Evolutionary conservation across 2,888 invertebrate genomes (phyloP), one percentile per base, ranked within the genome.

Genomic region (Adelphocoris suturalis): DNA sequence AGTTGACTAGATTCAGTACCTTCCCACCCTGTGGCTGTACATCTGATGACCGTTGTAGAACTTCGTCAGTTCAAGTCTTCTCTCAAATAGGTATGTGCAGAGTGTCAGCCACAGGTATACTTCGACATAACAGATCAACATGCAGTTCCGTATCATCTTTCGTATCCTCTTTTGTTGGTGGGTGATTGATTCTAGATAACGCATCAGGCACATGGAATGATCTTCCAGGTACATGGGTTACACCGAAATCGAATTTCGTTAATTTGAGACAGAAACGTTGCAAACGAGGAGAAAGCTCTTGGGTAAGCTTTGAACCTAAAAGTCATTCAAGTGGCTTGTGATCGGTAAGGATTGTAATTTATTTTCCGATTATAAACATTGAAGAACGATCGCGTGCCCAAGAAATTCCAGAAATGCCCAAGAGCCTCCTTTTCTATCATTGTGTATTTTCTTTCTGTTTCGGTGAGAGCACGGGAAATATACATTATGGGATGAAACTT

Each of bases 201-300:
- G 52, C 52, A 52, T 61, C 61, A 19, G 61, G 61, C 5, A 61
- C 19, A 19, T 61, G 19, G 9, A 68, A 68, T 23, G 23, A 23
- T 27, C 23, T 68, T 1, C 68, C 68, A 23, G 68, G 23, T 23
- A 68, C 68, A 23, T 68, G 68, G 2, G 0, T 0, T 23, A 68
- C 23, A 4, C 12, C 9, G 68, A 23, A 68, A 68, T 68, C 68
- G 68, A 23, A 68, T 0, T 11, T 1, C 0, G 23, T 23, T 23
- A 68, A 68, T 23, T 13, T 61, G 11, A 61, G 61, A 4, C 61
- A n/a, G 19, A 61, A 61, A 9, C 61, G 61, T 19, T n/a, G 61
- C 5, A 68, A 0, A 5, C 68, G 68, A 19, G 61, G 61, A 19
- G 95, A 95, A 92, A 93, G 93, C 91, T 46, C 82, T 0, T 57